Evolutionary conservation across 2,113 vertebrate genomes (phyloP).

Genomic region (Microcebus jonahi): DNA sequence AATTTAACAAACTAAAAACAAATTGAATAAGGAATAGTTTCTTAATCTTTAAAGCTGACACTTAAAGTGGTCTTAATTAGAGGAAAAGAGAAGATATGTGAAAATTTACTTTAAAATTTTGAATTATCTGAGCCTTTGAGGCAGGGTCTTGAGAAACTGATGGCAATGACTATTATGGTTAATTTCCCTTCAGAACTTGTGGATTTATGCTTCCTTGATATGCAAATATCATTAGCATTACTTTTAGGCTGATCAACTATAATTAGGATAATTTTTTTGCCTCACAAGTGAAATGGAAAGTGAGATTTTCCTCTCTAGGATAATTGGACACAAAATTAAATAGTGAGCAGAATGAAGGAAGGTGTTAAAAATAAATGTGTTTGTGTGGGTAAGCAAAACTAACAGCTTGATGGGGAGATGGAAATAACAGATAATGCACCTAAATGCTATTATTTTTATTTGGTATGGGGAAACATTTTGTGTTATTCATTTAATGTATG

Average conservation of each 20-base stretch:
- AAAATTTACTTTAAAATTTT: slow-evolving; percentile 58
- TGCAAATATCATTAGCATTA: slow-evolving; percentile 63
- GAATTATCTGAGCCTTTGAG: slow-evolving; percentile 56
- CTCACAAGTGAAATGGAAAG: slow-evolving; percentile 53
- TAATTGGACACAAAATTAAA: slow-evolving; percentile 31
- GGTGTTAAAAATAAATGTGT: slow-evolving; percentile 22
- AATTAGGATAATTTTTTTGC: slow-evolving; percentile 61
- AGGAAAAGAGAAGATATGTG: slow-evolving; percentile 1
- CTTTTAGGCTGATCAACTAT: slow-evolving; percentile 40
- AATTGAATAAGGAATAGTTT: slow-evolving; percentile 47
- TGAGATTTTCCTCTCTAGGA: neutral
- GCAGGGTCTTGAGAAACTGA: slow-evolving; percentile 46
- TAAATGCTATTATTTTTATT: neutral
- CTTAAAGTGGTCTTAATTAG: slow-evolving; percentile 61
- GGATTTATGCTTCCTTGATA: slow-evolving; percentile 64
- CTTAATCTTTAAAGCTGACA: slow-evolving; percentile 57
- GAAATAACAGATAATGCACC: neutral
- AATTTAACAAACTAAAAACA: slow-evolving; percentile 45
- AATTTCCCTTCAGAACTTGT: slow-evolving; percentile 62
- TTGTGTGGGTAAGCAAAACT: neutral
- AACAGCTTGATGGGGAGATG: neutral
- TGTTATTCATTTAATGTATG: neutral
- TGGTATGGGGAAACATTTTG: neutral
- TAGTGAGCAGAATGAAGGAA: neutral
- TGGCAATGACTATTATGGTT: slow-evolving; percentile 18